Percentiles rank a stretch among this genome's conserved stretches.
These are phyloP conservation scores for Alfaro cultratus DNA, from an alignment of 2,797 vertebrate species.

Conservation along the genomic window DNA sequence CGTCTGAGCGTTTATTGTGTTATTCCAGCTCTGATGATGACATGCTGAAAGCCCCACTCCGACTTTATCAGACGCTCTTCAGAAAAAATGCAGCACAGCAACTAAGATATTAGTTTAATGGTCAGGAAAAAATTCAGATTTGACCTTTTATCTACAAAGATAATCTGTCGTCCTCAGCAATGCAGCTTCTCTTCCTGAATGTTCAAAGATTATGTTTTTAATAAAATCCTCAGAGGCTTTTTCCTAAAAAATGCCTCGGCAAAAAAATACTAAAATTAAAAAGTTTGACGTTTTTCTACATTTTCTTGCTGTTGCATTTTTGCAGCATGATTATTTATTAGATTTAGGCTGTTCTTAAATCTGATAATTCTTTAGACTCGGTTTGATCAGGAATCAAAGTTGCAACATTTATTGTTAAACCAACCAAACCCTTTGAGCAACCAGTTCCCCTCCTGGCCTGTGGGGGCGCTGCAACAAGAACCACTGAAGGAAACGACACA, in stretches of 20 bases:
- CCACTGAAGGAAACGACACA: no score
- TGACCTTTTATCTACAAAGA: background rate
- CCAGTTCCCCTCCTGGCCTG: no score
- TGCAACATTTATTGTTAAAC: no score
- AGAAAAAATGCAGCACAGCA: background rate
- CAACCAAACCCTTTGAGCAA: no score
- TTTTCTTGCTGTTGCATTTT: background rate
- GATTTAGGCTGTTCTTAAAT: no score
- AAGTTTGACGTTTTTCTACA: background rate
- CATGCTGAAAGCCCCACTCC: background rate
- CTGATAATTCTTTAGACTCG: no score
- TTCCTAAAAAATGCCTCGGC: background rate
- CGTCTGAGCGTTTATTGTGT: constrained; percentile 15
- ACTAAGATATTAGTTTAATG: background rate
- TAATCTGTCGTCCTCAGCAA: background rate
- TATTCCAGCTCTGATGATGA: constrained; percentile 10
- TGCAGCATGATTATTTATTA: background rate
- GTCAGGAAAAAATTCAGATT: no score
- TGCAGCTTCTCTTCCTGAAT: background rate
- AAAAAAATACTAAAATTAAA: background rate
- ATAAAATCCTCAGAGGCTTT: background rate
- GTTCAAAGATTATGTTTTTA: background rate
- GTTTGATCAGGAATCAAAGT: no score
- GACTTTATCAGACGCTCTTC: background rate
- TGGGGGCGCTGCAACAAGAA: no score